A percentile compares a stretch with the other conserved stretches of the same genome.
These are phyloP conservation scores for Leptopilina boulardi DNA, from an alignment of 1,140 invertebrate species.

Conservation along the genomic window DNA sequence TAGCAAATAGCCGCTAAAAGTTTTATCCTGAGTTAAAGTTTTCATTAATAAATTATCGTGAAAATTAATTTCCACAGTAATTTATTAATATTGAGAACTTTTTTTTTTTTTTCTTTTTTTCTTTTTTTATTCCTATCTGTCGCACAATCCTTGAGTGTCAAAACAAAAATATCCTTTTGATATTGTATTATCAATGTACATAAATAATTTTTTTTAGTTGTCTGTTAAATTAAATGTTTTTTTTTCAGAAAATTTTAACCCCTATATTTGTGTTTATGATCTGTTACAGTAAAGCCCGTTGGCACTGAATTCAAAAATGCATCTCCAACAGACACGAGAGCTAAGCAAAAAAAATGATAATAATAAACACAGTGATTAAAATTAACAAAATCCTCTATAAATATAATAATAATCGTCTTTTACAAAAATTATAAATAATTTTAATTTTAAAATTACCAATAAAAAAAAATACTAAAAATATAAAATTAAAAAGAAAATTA, in stretches of 20 bases:
- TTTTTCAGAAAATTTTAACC: neutral
- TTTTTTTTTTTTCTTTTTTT: too few relatives aligned
- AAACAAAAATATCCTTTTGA: slow-evolving; percentile 1
- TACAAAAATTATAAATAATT: neutral
- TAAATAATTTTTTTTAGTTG: neutral
- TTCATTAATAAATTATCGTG: too few relatives aligned
- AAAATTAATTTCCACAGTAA: too few relatives aligned
- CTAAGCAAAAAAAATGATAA: neutral
- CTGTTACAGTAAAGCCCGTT: slow-evolving; percentile 27
- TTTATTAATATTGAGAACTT: too few relatives aligned
- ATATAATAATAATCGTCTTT: neutral
- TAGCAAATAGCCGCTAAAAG: slow-evolving; percentile 16
- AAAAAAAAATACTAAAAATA: too few relatives aligned
- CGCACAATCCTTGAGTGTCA: slow-evolving; percentile 4
- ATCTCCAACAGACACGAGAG: slow-evolving; percentile 18
- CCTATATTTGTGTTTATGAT: slow-evolving; percentile 3
- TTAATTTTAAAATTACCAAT: too few relatives aligned
- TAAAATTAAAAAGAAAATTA: neutral
- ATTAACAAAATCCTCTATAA: neutral
- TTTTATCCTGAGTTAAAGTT: slow-evolving; percentile 19
- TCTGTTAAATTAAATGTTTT: neutral
- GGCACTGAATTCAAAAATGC: neutral
- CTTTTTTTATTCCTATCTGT: neutral
- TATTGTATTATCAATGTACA: slow-evolving; percentile 6
- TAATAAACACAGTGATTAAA: neutral